A percentile compares a stretch with the other conserved stretches of the same genome.
Conservation (phyloP, 2,797 vertebrate species). For the Malurus splendens region DNA sequence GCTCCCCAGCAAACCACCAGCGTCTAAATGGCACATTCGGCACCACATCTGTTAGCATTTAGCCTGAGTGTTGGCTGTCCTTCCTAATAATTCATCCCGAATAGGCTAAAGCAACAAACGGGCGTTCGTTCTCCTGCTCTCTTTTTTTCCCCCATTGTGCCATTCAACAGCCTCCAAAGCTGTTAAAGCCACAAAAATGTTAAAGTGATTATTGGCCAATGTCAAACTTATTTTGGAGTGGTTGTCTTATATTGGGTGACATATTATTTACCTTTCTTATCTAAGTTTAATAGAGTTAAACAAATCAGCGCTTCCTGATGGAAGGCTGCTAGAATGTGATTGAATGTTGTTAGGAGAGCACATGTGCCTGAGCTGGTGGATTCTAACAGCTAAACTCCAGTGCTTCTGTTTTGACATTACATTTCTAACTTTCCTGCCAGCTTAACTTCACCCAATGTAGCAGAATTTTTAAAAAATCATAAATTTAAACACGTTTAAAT, state of each 20-base stretch:
- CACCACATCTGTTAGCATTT: conserved; percentile 16
- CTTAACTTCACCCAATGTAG: neutral
- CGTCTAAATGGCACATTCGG: neutral
- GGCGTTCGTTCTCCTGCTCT: neutral
- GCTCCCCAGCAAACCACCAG: neutral
- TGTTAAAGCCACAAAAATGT: conserved; percentile 70
- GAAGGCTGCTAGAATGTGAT: conserved; percentile 25
- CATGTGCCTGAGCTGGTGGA: conserved; percentile 25
- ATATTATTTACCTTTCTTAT: conserved; percentile 69
- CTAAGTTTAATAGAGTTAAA: conserved; percentile 66
- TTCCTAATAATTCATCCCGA: conserved; percentile 49
- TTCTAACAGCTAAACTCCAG: conserved; percentile 16
- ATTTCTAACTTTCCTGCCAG: conserved; percentile 38
- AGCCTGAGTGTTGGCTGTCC: conserved; percentile 3
- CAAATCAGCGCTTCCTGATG: conserved; percentile 58
- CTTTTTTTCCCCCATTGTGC: conserved; percentile 33
- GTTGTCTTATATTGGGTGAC: conserved; percentile 55
- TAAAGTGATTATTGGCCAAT: conserved; percentile 65
- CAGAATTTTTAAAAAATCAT: neutral
- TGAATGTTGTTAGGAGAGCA: conserved; percentile 36
- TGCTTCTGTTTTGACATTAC: neutral
- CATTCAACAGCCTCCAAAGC: conserved; percentile 47
- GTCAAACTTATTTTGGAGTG: conserved; percentile 71
- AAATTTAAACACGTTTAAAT: neutral
- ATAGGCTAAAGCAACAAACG: neutral